Base-by-base conservation (phyloP, 2,113 vertebrate genomes). In the Misgurnus anguillicaudatus region DNA sequence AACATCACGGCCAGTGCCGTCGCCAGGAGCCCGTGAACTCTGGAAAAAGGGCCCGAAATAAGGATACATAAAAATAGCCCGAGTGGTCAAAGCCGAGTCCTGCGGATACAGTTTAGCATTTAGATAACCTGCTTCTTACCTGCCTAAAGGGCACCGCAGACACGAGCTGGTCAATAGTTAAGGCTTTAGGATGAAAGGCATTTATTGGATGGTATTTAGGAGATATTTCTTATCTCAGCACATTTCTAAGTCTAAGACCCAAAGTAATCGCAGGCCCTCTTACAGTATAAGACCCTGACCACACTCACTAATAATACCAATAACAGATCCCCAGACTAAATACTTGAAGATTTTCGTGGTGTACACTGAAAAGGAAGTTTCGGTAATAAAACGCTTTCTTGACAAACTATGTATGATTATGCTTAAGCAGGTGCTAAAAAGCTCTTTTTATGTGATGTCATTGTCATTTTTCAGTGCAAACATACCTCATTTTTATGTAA, bases 1-100 rank as follows among this genome's bases (percentile, higher is more conserved):
- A 82, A 88, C 85, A 85, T 85, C 83, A 84, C 85, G 87, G 85
- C 85, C 88, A 85, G 85, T 85, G 64, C 39, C 82, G 61, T 87
- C 89, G 89, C 87, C 87, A 90, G 87, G 80, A 81, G 85, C 82
- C 83, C 86, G 87, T 88, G 84, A 88, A 87, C 79, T 75, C 89
- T 64, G 60, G 68, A 41, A 24, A n/a, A 45, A 42, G 68, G 24
- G 60, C 67, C 77, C 47, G 58, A n/a, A 41, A 57, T 60, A 55
- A 19, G 55, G 55, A 73, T 53, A 14, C 48, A 42, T 71, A 72
- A 79, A 78, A 70, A 79, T 71, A 64, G 47, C 58, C 69, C 31
- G 48, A 72, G 6, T 53, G 53, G 19, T 55, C n/a, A 42, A 60
- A 41, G 69, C 51, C 13, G 63, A 41, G 55, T 38, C 45, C 24